phyloP scores from a whole-genome alignment of 2,888 invertebrate species.

The Anthophora plumipes region DNA sequence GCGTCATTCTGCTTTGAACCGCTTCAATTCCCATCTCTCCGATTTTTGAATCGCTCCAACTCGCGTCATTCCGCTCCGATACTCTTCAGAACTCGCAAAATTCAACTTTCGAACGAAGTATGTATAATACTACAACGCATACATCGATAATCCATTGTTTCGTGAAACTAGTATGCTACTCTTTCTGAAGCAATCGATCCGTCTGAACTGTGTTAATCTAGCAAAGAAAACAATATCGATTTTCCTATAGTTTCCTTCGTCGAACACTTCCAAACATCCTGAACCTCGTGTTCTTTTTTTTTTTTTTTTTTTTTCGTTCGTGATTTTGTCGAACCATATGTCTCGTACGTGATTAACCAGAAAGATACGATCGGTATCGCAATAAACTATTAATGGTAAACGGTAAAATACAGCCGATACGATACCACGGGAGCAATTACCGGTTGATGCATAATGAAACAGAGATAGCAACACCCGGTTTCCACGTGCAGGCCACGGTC shows the following conservation, averaged over 20 bases:
- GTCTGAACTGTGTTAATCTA: neutral
- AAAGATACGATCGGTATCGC: constrained; percentile 37
- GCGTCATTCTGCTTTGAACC: neutral
- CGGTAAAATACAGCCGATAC: constrained; percentile 19
- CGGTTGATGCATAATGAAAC: constrained; percentile 48
- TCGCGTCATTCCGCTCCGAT: too few relatives aligned
- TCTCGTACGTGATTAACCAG: constrained; percentile 14
- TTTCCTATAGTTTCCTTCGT: neutral
- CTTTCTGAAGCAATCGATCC: neutral
- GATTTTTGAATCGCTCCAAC: neutral
- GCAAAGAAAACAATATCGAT: neutral
- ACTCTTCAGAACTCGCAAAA: too few relatives aligned
- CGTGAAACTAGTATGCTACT: neutral
- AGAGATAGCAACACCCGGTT: constrained; percentile 35
- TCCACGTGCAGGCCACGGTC: constrained; percentile 10
- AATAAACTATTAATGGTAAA: constrained; percentile 43
- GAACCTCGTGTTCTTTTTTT: too few relatives aligned
- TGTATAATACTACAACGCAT: neutral
- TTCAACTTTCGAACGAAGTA: too few relatives aligned
- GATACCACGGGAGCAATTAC: constrained; percentile 49
- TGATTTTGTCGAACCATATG: neutral
- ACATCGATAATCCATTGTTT: neutral
- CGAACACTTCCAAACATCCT: neutral
- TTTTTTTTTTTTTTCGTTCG: constrained; percentile 5
- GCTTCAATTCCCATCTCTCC: neutral